Evolutionary conservation across 2,888 invertebrate genomes (phyloP).

Genomic region (Crepidodera aurea): DNA sequence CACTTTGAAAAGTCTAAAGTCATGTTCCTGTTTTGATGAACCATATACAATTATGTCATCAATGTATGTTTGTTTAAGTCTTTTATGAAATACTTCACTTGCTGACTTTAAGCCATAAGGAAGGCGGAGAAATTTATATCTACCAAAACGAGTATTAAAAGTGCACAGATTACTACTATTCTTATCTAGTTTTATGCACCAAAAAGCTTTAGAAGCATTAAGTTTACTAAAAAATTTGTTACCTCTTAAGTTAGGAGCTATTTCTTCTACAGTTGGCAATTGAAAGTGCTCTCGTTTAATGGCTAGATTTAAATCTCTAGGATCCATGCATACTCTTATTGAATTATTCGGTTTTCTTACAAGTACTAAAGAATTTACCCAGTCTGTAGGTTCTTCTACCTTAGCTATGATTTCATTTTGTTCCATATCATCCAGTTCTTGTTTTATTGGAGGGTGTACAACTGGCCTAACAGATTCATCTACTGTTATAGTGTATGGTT

Average conservation of each 20-base stretch:
- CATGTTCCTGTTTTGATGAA: neutral
- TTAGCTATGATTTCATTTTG: slow-evolving; percentile 21
- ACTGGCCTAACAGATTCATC: neutral
- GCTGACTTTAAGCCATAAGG: neutral
- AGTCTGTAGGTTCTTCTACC: slow-evolving; percentile 23
- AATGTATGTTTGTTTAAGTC: neutral
- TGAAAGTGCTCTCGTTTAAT: slow-evolving; percentile 40
- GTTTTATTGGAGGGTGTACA: neutral
- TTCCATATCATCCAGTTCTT: neutral
- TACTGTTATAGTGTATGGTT: neutral
- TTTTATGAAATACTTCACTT: neutral
- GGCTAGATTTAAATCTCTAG: slow-evolving; percentile 39
- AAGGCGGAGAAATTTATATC: neutral
- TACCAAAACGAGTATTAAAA: slow-evolving; percentile 3
- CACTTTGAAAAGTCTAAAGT: neutral
- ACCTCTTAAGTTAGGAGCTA: slow-evolving; percentile 16
- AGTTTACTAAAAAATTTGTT: slow-evolving; percentile 1
- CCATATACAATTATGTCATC: neutral
- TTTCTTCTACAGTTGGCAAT: slow-evolving; percentile 40
- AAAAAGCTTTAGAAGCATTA: slow-evolving; percentile 3
- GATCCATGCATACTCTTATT: slow-evolving; percentile 34
- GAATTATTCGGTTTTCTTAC: slow-evolving; percentile 24
- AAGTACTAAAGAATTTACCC: slow-evolving; percentile 27
- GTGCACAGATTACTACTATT: slow-evolving; percentile 8
- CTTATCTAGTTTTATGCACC: neutral